These are phyloP conservation scores for Orientallactaga sibirica DNA, from an alignment of 2,797 vertebrate species.

Conservation along the genomic window DNA sequence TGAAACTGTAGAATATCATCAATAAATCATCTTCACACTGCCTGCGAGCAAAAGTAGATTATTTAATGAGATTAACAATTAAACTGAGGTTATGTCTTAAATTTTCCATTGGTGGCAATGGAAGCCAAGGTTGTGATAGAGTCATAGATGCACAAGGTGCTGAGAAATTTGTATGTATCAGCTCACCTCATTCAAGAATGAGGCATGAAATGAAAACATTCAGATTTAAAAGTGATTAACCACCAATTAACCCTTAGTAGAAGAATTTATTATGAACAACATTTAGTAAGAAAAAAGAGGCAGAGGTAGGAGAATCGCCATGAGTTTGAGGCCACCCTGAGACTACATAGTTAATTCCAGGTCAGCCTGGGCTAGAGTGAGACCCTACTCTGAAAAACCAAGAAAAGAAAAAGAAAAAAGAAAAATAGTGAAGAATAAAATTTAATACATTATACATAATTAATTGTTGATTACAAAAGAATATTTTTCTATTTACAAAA, in stretches of 20 bases:
- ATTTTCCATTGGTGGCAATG: not conserved
- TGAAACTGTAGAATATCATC: not conserved
- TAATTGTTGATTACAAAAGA: too few relatives aligned
- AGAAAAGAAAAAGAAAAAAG: not conserved
- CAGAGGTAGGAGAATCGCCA: too few relatives aligned
- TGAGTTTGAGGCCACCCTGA: too few relatives aligned
- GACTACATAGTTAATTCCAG: too few relatives aligned
- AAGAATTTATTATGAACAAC: not conserved
- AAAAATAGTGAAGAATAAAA: not conserved
- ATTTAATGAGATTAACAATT: not conserved
- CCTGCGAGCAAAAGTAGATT: not conserved
- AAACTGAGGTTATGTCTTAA: not conserved
- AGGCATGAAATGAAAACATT: slow-evolving; percentile 34
- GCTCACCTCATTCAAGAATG: not conserved
- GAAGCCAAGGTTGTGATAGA: not conserved
- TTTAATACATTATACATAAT: not conserved
- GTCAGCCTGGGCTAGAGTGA: too few relatives aligned
- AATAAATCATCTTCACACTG: not conserved
- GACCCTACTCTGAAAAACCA: not conserved
- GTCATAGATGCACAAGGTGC: not conserved
- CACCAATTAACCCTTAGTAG: not conserved
- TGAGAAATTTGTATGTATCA: not conserved
- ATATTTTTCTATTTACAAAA: too few relatives aligned
- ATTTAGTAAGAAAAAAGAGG: not conserved
- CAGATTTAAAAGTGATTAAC: not conserved